Percentiles rank a stretch among this genome's conserved stretches.
phyloP scores from a whole-genome alignment of 2,113 vertebrate species.

The Aegotheles bennettii region DNA sequence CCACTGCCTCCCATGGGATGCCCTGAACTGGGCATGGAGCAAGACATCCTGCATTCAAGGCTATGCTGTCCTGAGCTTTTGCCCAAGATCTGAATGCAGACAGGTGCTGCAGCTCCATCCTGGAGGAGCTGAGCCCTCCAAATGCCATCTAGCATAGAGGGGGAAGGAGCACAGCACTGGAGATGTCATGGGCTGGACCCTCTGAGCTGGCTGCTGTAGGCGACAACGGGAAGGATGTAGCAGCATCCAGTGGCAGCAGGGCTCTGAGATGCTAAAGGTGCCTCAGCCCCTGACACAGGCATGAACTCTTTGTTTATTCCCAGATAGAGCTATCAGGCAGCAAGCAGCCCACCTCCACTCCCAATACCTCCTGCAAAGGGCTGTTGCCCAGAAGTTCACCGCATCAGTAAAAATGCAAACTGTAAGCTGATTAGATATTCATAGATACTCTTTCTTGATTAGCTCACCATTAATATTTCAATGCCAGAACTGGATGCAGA shows the following conservation, averaged over 20 bases:
- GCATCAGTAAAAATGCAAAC: constrained; percentile 36
- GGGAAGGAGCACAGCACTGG: neutral
- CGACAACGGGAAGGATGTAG: neutral
- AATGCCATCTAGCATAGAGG: neutral
- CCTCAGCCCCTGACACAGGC: neutral
- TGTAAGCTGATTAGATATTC: constrained; percentile 56
- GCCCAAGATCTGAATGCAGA: neutral
- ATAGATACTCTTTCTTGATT: constrained; percentile 56
- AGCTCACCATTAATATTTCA: constrained; percentile 64
- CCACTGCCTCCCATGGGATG: fast-evolving
- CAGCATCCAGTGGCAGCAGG: neutral
- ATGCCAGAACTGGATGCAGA: constrained; percentile 31
- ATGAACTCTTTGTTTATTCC: neutral
- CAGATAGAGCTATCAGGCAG: neutral
- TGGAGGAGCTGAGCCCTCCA: neutral
- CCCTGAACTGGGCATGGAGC: neutral
- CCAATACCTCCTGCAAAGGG: neutral
- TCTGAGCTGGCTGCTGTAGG: neutral
- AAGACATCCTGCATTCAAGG: neutral
- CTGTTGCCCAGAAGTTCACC: constrained; percentile 19
- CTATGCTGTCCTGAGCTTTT: neutral
- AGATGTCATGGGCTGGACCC: neutral
- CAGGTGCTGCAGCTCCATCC: neutral
- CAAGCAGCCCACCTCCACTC: neutral
- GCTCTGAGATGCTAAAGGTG: neutral